Conservation (phyloP, 2,797 vertebrate genomes). For the Micrastur ruficollis region DNA sequence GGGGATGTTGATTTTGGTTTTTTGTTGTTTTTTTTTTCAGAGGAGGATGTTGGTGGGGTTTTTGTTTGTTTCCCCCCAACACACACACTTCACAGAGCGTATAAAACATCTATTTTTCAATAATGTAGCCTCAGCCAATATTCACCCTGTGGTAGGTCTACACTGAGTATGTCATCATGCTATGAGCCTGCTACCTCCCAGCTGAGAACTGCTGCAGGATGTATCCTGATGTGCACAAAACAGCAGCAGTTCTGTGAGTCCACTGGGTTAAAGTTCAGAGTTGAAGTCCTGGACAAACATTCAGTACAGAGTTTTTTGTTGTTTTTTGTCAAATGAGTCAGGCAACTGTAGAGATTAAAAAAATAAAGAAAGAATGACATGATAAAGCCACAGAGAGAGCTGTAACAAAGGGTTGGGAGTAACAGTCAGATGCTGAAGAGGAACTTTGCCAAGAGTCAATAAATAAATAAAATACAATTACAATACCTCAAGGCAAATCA, state of each 20-base stretch:
- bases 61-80: background rate
- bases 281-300: background rate
- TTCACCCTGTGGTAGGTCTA: background rate
- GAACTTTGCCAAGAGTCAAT: background rate
- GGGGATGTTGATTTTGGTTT: background rate
- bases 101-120: background rate
- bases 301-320: background rate
- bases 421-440: background rate
- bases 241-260: background rate
- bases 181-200: background rate
- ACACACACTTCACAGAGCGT: background rate
- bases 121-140: background rate
- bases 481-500: background rate
- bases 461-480: background rate
- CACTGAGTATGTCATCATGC: background rate
- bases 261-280: background rate
- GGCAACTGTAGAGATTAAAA: background rate
- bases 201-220: background rate
- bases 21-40: background rate
- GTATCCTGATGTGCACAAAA: background rate
- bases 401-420: background rate
- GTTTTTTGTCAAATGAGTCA: background rate
- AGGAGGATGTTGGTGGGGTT: accelerated
- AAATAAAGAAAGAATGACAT: background rate
- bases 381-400: background rate